Conservation (phyloP, 2,797 vertebrate species). For the Spea hammondii region DNA sequence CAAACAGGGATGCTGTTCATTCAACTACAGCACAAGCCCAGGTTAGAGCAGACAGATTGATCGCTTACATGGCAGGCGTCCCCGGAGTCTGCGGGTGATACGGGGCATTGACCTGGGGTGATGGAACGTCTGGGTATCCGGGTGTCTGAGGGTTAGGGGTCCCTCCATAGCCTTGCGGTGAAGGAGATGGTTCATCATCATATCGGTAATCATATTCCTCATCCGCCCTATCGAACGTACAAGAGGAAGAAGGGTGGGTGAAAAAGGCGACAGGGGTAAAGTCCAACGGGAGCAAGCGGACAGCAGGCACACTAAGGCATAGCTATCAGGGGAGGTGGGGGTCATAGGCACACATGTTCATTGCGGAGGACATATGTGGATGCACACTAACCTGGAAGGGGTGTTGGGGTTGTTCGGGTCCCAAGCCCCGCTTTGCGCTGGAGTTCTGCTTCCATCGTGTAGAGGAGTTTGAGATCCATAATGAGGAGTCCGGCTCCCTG, state of each 20-base stretch:
- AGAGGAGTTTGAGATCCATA: constrained; percentile 91
- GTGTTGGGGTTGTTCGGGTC: constrained; percentile 95
- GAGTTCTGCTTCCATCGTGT: constrained; percentile 92
- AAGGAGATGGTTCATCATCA: constrained; percentile 89
- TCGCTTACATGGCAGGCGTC: constrained; percentile 89
- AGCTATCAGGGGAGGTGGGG: no score
- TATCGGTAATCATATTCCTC: constrained; percentile 91
- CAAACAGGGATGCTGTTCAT: not conserved
- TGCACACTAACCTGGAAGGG: constrained; percentile 77
- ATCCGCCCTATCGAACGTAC: constrained; percentile 73
- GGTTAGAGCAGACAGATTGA: not conserved
- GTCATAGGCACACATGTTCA: not conserved
- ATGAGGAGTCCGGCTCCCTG: constrained; percentile 88
- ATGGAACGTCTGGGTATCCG: constrained; percentile 89
- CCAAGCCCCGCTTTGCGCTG: constrained; percentile 93
- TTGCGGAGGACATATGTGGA: not conserved
- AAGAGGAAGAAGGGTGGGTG: not conserved
- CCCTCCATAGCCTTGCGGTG: constrained; percentile 88
- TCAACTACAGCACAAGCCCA: not conserved
- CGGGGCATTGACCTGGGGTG: constrained; percentile 89
- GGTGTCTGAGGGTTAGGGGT: constrained; percentile 94
- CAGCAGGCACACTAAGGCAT: not conserved
- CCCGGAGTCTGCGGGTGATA: constrained; percentile 94
- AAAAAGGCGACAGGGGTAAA: not conserved
- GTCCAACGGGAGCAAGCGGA: not conserved